phyloP scores from a whole-genome alignment of 1,140 invertebrate species.

The Caenorhabditis tropicalis region DNA sequence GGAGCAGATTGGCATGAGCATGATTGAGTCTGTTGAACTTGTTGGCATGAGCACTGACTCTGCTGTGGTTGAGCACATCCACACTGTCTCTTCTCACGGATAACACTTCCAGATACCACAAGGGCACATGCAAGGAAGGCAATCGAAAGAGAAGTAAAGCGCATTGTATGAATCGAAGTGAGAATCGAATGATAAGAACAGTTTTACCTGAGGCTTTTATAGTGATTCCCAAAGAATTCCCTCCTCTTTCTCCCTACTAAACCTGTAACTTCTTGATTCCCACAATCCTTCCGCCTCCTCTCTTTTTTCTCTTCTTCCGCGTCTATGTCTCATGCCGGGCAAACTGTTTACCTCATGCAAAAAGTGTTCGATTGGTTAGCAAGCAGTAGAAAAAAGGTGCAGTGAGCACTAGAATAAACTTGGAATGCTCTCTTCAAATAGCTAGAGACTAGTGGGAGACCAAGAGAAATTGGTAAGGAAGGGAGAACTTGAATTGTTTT shows the following conservation, averaged over 20 bases:
- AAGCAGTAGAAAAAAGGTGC: background rate
- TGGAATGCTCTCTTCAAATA: slow-evolving; percentile 11
- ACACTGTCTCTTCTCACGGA: slow-evolving; percentile 58
- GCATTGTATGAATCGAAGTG: slow-evolving; percentile 9
- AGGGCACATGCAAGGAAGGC: slow-evolving; percentile 26
- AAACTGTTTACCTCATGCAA: slow-evolving; percentile 10
- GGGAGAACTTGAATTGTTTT: no score
- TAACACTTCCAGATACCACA: slow-evolving; percentile 45
- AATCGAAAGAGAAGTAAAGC: slow-evolving; percentile 21
- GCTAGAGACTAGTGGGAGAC: no score
- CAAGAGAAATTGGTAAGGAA: background rate
- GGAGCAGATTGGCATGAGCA: slow-evolving; percentile 47
- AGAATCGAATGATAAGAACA: background rate
- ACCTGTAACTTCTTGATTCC: slow-evolving; percentile 19
- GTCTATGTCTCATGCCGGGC: background rate
- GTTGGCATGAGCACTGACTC: slow-evolving; percentile 46
- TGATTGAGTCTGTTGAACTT: slow-evolving; percentile 27
- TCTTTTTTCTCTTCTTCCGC: background rate
- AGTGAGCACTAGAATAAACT: slow-evolving; percentile 42
- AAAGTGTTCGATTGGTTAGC: background rate
- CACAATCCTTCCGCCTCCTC: background rate
- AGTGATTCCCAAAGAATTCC: background rate
- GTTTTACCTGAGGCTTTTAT: background rate
- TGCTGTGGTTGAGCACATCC: slow-evolving; percentile 51
- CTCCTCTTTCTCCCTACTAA: background rate